Evolutionary conservation across 1,140 invertebrate genomes (phyloP).

Genomic region (Phocides pigmalion): DNA sequence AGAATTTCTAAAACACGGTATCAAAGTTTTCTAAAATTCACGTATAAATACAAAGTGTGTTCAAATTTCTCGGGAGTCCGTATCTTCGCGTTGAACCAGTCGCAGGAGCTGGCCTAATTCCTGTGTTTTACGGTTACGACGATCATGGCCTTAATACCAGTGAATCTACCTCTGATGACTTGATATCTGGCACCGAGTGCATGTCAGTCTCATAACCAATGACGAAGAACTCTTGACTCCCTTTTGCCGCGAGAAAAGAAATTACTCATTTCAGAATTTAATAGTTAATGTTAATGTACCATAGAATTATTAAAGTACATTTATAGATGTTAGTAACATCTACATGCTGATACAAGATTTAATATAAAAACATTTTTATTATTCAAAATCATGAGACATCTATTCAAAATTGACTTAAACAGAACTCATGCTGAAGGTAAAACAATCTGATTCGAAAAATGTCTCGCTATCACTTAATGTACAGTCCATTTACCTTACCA

Average conservation of each 20-base stretch:
- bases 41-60: slow-evolving; percentile 43
- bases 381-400: too few species aligned
- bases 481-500: too few species aligned
- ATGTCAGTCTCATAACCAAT: slow-evolving; percentile 57
- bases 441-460: too few species aligned
- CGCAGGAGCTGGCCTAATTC: slow-evolving; percentile 58
- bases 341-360: too few species aligned
- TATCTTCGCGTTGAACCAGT: slow-evolving; percentile 73
- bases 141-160: slow-evolving; percentile 42
- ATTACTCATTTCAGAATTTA: too few species aligned
- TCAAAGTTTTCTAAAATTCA: slow-evolving; percentile 49
- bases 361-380: too few species aligned
- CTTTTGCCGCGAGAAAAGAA: neutral
- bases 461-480: too few species aligned
- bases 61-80: slow-evolving; percentile 50
- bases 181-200: slow-evolving; percentile 72
- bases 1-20: slow-evolving; percentile 60
- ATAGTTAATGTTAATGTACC: too few species aligned
- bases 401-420: too few species aligned
- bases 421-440: too few species aligned
- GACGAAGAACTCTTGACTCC: slow-evolving; percentile 53
- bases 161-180: slow-evolving; percentile 66
- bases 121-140: slow-evolving; percentile 35
- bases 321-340: too few species aligned
- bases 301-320: too few species aligned